Evolutionary conservation across 2,888 invertebrate species (phyloP).

Genomic region (Tenthredo amoena): DNA sequence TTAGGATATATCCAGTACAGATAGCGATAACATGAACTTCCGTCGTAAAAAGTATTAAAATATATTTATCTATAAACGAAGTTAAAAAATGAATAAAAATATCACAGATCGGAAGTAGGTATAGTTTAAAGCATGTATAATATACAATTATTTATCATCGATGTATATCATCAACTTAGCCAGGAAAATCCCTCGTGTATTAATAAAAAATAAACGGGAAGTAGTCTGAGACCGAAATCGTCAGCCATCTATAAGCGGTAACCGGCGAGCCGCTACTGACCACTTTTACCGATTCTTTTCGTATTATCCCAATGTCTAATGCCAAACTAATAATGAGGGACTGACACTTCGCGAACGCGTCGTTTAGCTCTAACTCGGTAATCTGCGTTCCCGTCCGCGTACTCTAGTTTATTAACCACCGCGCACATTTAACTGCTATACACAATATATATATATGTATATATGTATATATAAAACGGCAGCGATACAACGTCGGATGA

Average conservation of each 20-base stretch:
- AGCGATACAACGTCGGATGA: constrained; percentile 20
- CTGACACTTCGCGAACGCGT: not conserved
- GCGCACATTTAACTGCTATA: constrained; percentile 19
- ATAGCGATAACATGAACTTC: not conserved
- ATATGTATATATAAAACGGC: not conserved
- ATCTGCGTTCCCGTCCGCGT: constrained; percentile 25
- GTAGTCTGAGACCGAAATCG: not conserved
- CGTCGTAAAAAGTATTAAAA: not conserved
- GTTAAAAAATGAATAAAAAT: not conserved
- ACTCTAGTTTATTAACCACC: constrained; percentile 32
- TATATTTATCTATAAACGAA: not conserved
- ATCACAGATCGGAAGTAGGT: constrained; percentile 33
- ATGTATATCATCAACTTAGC: constrained; percentile 17
- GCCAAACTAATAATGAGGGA: not conserved
- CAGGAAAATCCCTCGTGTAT: not conserved
- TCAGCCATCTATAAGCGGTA: constrained; percentile 19
- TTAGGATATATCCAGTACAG: too few species aligned
- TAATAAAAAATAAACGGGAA: not conserved
- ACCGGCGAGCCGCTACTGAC: not conserved
- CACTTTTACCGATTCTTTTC: not conserved
- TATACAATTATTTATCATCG: not conserved
- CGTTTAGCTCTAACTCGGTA: not conserved
- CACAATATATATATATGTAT: not conserved
- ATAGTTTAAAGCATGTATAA: not conserved
- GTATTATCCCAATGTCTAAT: not conserved